Evolutionary conservation across 2,113 vertebrate genomes (phyloP), one percentile per base, ranked within the genome.

Genomic region (Dasyurus viverrinus): DNA sequence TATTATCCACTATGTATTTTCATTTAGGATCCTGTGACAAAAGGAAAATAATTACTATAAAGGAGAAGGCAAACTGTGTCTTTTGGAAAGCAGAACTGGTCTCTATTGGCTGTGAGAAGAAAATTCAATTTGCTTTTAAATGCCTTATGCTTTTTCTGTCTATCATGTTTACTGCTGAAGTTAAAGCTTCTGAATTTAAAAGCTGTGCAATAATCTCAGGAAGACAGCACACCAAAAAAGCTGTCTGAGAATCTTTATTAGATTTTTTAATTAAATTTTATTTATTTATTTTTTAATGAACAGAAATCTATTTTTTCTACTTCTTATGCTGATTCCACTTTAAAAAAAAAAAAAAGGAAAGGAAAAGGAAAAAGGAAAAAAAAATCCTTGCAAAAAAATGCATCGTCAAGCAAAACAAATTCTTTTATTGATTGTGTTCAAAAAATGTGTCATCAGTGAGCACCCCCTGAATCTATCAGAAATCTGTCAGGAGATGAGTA

Each of bases 11-110:
- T 89, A 16, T 52, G 24, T 4, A 46, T 26, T 90, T 25, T n/a
- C 6, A 42, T 95, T 92, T 92, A 68, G 90, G 54, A 92, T 50
- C 92, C 60, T 93, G n/a, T 42, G 68, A n/a, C 36, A 22, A 84
- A 42, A 84, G n/a, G n/a, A 84, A 84, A 84, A 84, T 42, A 84
- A 36, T n/a, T 26, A 47, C 53, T 26, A 52, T 95, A 91, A 42
- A 26, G 47, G 91, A 91, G 7, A 3, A 47, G 57, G 47, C 57
- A 93, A 89, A 47, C 1, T 54, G 52, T 50, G 92, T 57, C 48
- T 54, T 47, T 93, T 47, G 11, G 42, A 55, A 47, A 46, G 7
- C 52, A 89, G 30, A 84, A 90, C 91, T 27, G 84, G 14, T 19
- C 55, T 24, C 7, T 4, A 46, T 53, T 22, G 54, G 55, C 24